Conservation (phyloP, 2,797 vertebrate genomes). For the Macropodus opercularis region DNA sequence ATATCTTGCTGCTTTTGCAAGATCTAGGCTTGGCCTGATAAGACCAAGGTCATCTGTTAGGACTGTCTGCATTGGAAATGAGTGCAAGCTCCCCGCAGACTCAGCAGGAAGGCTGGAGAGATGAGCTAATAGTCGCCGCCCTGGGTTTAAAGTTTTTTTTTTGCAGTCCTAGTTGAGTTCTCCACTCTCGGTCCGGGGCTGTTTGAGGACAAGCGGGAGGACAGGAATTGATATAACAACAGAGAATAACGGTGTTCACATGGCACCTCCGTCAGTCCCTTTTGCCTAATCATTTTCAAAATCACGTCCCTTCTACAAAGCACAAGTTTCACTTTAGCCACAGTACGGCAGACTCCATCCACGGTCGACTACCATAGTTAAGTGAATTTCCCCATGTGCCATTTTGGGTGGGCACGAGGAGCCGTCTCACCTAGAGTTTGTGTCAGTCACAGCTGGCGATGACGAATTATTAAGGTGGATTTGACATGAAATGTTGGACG, state of each 20-base stretch:
- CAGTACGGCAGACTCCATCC: slow-evolving; percentile 46
- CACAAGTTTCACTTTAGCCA: slow-evolving; percentile 56
- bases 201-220: slow-evolving; percentile 22
- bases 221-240: slow-evolving; percentile 49
- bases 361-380: slow-evolving; percentile 73
- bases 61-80: slow-evolving; percentile 74
- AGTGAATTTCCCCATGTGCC: slow-evolving; percentile 81
- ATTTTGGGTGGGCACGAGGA: slow-evolving; percentile 69
- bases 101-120: slow-evolving; percentile 66
- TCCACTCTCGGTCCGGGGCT: slow-evolving; percentile 26
- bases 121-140: slow-evolving; percentile 64
- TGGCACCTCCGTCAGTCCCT: slow-evolving; percentile 42
- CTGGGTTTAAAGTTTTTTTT: slow-evolving; percentile 62
- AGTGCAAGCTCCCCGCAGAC: slow-evolving; percentile 67
- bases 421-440: slow-evolving; percentile 69
- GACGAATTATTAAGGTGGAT: slow-evolving; percentile 79
- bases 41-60: slow-evolving; percentile 81
- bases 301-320: slow-evolving; percentile 50
- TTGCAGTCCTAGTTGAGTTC: slow-evolving; percentile 48
- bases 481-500: slow-evolving; percentile 78
- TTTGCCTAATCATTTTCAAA: slow-evolving; percentile 69
- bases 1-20: slow-evolving; percentile 52
- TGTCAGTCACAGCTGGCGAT: slow-evolving; percentile 78
- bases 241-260: slow-evolving; percentile 46
- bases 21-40: slow-evolving; percentile 71